Percentiles rank a stretch among this genome's conserved stretches.
Evolutionary conservation across 2,113 vertebrate genomes (phyloP).

Genomic region (Geothlypis trichas): DNA sequence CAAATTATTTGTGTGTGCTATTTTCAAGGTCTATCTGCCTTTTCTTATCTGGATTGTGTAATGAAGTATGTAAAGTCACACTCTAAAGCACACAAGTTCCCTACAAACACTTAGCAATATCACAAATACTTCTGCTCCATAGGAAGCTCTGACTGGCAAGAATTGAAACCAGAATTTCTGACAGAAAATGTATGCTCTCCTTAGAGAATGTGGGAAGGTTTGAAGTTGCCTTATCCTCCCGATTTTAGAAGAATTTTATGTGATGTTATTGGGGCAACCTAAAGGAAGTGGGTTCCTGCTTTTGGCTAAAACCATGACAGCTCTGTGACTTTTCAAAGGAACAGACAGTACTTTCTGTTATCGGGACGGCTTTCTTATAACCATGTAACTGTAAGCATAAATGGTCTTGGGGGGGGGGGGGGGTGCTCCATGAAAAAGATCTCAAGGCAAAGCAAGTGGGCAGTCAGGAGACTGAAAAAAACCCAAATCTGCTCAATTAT

Average conservation of each 20-base stretch:
- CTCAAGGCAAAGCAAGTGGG: conserved; percentile 9
- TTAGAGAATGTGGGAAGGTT: not conserved
- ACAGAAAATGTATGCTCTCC: not conserved
- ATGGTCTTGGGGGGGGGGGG: not conserved
- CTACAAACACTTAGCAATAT: not conserved
- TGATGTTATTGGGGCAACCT: not conserved
- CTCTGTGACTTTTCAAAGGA: not conserved
- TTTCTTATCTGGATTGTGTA: not conserved
- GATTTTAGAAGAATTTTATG: not conserved
- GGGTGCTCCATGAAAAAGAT: not conserved
- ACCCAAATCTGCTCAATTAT: not conserved
- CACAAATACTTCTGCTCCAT: not conserved
- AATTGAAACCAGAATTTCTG: not conserved
- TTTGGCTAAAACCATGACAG: not conserved
- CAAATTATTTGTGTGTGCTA: rapidly evolving
- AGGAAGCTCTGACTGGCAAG: not conserved
- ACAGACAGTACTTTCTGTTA: not conserved
- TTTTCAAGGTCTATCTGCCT: not conserved
- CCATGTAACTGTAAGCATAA: not conserved
- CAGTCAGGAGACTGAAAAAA: not conserved
- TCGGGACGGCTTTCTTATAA: not conserved
- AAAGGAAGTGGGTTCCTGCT: not conserved
- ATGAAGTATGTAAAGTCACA: not conserved
- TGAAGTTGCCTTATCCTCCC: not conserved
- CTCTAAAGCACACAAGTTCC: not conserved